phyloP scores from a whole-genome alignment of 2,797 vertebrate species.

The Falco cherrug region DNA sequence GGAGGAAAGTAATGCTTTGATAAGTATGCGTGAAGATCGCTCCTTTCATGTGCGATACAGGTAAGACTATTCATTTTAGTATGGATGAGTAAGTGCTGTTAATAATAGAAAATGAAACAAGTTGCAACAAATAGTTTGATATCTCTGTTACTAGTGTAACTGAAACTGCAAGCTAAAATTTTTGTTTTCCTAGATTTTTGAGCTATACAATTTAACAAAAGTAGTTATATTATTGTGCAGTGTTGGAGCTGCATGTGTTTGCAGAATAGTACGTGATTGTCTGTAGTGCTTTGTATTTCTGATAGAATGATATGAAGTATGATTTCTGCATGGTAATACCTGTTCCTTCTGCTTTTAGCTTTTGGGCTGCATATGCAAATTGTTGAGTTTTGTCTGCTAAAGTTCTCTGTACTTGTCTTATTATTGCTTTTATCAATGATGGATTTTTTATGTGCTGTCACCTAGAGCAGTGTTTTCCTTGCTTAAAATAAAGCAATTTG shows the following conservation, averaged over 20 bases:
- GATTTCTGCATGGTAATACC: background rate
- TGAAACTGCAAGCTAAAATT: background rate
- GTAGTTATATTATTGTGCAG: background rate
- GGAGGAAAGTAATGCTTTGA: constrained; percentile 84
- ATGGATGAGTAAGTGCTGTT: background rate
- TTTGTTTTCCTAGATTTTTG: background rate
- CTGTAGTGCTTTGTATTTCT: background rate
- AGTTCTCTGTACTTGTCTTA: background rate
- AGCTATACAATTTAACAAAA: background rate
- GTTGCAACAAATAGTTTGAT: background rate
- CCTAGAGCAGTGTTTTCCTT: background rate
- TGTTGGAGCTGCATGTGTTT: background rate
- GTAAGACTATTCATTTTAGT: constrained; percentile 79
- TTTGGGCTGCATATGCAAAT: background rate
- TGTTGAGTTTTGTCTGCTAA: background rate
- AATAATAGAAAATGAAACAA: background rate
- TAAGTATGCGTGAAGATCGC: constrained; percentile 88
- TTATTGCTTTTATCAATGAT: background rate
- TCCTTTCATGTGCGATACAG: constrained; percentile 96
- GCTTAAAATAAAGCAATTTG: background rate
- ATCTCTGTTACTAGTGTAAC: background rate
- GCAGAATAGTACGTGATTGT: background rate
- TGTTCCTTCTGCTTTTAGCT: background rate
- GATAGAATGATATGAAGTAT: background rate
- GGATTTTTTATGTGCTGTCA: background rate